Evolutionary conservation across 2,113 vertebrate species (phyloP).

Genomic region (Zingel zingel): DNA sequence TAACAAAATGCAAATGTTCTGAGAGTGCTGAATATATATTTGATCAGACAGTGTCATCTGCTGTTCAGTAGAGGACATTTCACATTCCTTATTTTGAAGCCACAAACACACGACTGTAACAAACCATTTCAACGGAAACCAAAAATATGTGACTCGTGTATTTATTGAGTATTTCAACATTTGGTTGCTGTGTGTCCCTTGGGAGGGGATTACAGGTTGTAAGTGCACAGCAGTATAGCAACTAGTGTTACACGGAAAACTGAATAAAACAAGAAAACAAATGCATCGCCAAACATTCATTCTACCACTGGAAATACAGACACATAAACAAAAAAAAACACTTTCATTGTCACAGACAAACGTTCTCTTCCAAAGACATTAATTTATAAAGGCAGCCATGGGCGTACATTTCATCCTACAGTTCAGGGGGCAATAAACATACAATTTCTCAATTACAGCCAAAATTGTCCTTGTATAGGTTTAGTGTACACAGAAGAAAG

Average conservation of each 20-base stretch:
- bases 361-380: background rate
- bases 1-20: background rate
- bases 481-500: too few relatives aligned
- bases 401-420: too few relatives aligned
- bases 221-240: constrained; percentile 1
- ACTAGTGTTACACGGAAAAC: background rate
- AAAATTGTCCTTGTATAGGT: too few relatives aligned
- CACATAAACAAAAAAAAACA: constrained; percentile 14
- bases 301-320: background rate
- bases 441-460: too few relatives aligned
- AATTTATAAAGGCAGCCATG: background rate
- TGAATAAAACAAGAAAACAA: background rate
- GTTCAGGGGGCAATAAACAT: too few relatives aligned
- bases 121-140: background rate
- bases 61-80: constrained; percentile 56
- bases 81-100: background rate
- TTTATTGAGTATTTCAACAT: constrained; percentile 35
- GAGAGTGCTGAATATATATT: background rate
- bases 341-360: constrained; percentile 9
- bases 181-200: background rate
- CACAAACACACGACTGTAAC: background rate
- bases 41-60: constrained; percentile 63
- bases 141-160: background rate
- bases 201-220: constrained; percentile 4
- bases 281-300: background rate